Percentiles rank a stretch among this genome's conserved stretches.
These are phyloP conservation scores for Tamias sibiricus DNA, from an alignment of 2,113 vertebrate genomes.

Conservation along the genomic window DNA sequence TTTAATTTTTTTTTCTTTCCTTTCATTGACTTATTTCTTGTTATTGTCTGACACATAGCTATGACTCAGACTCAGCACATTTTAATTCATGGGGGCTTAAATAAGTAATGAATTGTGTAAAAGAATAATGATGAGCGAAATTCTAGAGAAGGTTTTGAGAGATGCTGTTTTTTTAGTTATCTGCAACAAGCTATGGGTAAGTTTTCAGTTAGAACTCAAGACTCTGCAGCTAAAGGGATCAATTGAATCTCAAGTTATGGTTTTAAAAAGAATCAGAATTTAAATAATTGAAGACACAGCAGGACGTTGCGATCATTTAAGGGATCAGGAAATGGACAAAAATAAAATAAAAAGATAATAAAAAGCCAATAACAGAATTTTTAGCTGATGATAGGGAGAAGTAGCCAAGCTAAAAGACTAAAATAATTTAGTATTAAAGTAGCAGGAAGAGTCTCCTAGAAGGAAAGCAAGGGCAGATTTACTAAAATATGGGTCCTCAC, in stretches of 20 bases:
- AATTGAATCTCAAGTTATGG: no score
- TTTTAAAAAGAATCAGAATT: no score
- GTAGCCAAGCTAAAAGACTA: no score
- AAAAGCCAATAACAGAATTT: background rate
- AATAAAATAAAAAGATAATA: background rate
- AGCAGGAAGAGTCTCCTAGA: background rate
- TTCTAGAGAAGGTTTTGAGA: background rate
- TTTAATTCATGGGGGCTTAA: background rate
- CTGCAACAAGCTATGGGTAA: background rate
- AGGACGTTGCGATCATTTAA: background rate
- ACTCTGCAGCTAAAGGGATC: background rate
- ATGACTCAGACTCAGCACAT: background rate
- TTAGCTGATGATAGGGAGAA: no score
- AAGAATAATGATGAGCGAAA: background rate
- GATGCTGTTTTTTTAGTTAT: background rate
- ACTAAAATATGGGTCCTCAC: background rate
- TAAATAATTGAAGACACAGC: background rate
- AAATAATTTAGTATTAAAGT: no score
- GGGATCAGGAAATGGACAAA: background rate
- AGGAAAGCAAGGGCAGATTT: background rate
- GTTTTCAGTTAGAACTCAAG: background rate
- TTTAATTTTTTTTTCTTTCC: background rate
- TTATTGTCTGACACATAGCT: background rate
- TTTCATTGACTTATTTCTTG: background rate
- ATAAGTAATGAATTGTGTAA: background rate